These are phyloP conservation scores for Limnephilus auricula DNA, from an alignment of 2,888 invertebrate species.

Conservation along the genomic window DNA sequence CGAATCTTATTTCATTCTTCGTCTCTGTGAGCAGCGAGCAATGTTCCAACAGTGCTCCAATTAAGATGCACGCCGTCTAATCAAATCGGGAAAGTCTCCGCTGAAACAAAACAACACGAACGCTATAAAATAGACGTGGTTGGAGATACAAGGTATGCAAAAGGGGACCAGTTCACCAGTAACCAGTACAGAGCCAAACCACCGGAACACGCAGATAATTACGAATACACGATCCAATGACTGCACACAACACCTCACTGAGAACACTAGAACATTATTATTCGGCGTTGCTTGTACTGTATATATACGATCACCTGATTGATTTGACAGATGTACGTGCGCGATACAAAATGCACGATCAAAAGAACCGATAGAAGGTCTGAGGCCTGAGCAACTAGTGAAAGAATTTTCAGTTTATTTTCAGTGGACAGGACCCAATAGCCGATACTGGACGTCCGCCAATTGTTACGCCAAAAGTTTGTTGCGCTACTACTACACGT, in stretches of 20 bases:
- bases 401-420: constrained; percentile 59
- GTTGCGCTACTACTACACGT: constrained; percentile 49
- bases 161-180: neutral
- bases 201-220: neutral
- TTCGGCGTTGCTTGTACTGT: neutral
- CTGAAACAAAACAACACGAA: constrained; percentile 38
- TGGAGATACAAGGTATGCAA: neutral
- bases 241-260: neutral
- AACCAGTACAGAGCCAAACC: neutral
- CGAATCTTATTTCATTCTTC: neutral
- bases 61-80: constrained; percentile 24
- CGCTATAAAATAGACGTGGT: neutral
- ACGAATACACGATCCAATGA: neutral
- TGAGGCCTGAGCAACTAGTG: neutral
- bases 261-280: neutral
- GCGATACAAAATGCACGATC: neutral
- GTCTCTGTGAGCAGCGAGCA: neutral
- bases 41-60: constrained; percentile 10
- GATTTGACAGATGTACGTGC: neutral
- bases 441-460: constrained; percentile 60
- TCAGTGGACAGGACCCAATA: constrained; percentile 49
- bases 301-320: neutral
- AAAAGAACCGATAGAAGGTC: constrained; percentile 7
- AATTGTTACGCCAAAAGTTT: constrained; percentile 58
- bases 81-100: constrained; percentile 3